Conservation (phyloP, 1,140 invertebrate genomes). For the Dendroctonus ponderosae region DNA sequence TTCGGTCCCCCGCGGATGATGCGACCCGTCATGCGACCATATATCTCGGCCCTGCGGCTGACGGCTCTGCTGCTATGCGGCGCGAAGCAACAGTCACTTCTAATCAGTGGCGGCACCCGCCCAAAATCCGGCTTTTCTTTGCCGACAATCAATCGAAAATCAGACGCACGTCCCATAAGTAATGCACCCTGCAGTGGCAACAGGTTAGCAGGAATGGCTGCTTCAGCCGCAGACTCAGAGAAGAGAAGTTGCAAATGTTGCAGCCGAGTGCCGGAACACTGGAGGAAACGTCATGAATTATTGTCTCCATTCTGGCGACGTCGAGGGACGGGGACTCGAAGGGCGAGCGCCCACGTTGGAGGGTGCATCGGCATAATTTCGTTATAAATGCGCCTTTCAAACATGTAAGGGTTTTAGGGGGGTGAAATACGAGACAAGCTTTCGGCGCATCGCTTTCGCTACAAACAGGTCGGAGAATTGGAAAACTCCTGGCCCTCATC, state of each 20-base stretch:
- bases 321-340: neutral
- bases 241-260: constrained; percentile 18
- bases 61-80: constrained; percentile 14
- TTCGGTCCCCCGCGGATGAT: constrained; percentile 19
- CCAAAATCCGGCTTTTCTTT: neutral
- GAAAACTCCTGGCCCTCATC: no score
- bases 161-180: no score
- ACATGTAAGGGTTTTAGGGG: no score
- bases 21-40: constrained; percentile 19
- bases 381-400: no score
- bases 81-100: constrained; percentile 18
- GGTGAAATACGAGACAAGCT: no score
- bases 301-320: constrained; percentile 11
- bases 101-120: constrained; percentile 1
- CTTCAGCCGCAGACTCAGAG: constrained; percentile 9
- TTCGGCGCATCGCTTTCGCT: no score
- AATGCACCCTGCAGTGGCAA: neutral
- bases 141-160: no score
- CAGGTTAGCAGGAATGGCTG: constrained; percentile 8
- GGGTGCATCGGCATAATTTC: no score
- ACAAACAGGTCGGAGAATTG: no score
- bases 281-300: constrained; percentile 12
- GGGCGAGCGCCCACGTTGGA: no score
- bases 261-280: constrained; percentile 5
- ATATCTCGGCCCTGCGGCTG: constrained; percentile 19